Evolutionary conservation across 1,140 invertebrate genomes (phyloP), one percentile per base, ranked within the genome.

Genomic region (Teleopsis dalmanni): DNA sequence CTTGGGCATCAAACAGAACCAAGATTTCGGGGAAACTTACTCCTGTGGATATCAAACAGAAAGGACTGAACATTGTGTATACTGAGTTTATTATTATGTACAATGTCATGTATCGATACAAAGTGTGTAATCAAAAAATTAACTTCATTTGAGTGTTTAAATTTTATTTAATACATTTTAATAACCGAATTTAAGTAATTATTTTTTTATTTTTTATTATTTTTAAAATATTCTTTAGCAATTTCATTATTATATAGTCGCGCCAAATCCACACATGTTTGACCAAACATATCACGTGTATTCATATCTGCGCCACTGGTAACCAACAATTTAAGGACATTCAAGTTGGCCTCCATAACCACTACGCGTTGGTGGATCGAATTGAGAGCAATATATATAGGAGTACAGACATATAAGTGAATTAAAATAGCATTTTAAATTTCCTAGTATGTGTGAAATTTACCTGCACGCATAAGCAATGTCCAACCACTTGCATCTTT

Each of bases 401-500:
- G 37, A n/a, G 16, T 40, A n/a, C 13, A 19, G 13, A 13, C 21
- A 25, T 22, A 9, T 10, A 23, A n/a, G 2, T n/a, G 38, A 25
- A 14, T 25, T 4, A 11, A 11, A 33, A 41, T 26, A 48, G 19
- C 27, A 21, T 33, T 22, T 27, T 45, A 38, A 37, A 38, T 48
- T 18, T 23, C 16, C 27, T 21, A 21, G 11, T 27, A 23, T 25
- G n/a, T 27, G 21, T 22, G 14, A n/a, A 18, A 46, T 50, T 41
- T n/a, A 68, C 65, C 65, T 33, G 57, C 65, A 3, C 61, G 61
- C 58, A 65, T 56, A 18, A 69, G 44, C 26, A 69, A 50, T 7
- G 62, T 69, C 65, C 65, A 69, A 5, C 63, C 56, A 18, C 60
- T 58, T 27, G 51, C 47, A 41, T 69, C 65, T 23, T 47, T 54